Conservation (phyloP, 2,888 invertebrate species). For the Pocota personata region DNA sequence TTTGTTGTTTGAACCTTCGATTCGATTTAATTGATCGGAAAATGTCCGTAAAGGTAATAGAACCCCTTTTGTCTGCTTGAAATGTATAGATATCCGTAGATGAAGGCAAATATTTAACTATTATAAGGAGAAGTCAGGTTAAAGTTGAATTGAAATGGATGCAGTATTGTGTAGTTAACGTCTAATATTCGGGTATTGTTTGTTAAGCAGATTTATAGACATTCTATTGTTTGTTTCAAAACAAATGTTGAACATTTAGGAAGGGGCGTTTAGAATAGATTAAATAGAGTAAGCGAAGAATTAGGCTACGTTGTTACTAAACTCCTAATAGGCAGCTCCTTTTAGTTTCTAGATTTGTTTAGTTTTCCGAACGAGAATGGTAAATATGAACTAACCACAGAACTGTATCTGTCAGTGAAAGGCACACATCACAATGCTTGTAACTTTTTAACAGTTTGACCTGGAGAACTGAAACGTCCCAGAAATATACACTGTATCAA, state of each 20-base stretch:
- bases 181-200: neutral
- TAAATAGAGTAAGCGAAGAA: neutral
- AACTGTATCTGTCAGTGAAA: too few species aligned
- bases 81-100: too few species aligned
- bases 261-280: neutral
- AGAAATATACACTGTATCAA: too few species aligned
- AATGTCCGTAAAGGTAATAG: neutral
- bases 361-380: too few species aligned
- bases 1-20: neutral
- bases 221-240: neutral
- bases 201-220: neutral
- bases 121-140: neutral
- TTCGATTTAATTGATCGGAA: slow-evolving; percentile 21
- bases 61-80: neutral
- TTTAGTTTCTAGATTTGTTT: too few species aligned
- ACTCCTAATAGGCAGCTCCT: too few species aligned
- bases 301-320: neutral
- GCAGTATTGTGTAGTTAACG: neutral
- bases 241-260: neutral
- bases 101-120: neutral
- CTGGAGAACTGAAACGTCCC: too few species aligned
- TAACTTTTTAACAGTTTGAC: too few species aligned
- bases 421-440: too few species aligned
- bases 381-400: too few species aligned
- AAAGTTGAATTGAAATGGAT: neutral